phyloP scores from a whole-genome alignment of 2,888 invertebrate genomes.

The Cerceris rybyensis region DNA sequence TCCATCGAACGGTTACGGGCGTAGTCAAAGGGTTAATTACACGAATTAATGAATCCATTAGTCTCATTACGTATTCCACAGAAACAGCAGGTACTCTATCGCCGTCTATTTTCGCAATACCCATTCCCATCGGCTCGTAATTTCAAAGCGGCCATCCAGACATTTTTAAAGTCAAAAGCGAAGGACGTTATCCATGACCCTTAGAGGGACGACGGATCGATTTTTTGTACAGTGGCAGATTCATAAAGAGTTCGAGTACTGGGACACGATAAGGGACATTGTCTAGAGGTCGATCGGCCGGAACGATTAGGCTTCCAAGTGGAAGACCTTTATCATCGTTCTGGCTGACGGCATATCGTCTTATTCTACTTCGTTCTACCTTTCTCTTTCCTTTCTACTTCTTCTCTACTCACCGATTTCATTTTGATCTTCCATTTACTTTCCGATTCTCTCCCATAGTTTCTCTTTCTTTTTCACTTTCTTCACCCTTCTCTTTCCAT shows the following conservation, averaged over 20 bases:
- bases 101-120: too few relatives aligned
- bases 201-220: slow-evolving; percentile 19
- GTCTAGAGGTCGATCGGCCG: slow-evolving; percentile 31
- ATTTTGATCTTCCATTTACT: slow-evolving; percentile 17
- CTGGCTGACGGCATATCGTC: background rate
- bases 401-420: background rate
- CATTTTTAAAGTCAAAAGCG: background rate
- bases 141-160: background rate
- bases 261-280: slow-evolving; percentile 28
- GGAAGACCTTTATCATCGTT: slow-evolving; percentile 32
- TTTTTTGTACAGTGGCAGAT: slow-evolving; percentile 5
- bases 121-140: too few relatives aligned
- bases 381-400: background rate
- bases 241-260: slow-evolving; percentile 16
- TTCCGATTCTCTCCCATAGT: background rate
- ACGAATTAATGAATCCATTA: too few relatives aligned
- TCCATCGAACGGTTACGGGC: too few relatives aligned
- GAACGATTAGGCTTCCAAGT: slow-evolving; percentile 38
- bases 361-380: slow-evolving; percentile 1
- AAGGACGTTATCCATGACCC: slow-evolving; percentile 39
- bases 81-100: too few relatives aligned
- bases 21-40: too few relatives aligned
- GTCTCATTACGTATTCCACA: too few relatives aligned
- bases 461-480: background rate
- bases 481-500: too few relatives aligned